Conservation (phyloP, 2,888 invertebrate species). For the Eristalinus sepulchralis region DNA sequence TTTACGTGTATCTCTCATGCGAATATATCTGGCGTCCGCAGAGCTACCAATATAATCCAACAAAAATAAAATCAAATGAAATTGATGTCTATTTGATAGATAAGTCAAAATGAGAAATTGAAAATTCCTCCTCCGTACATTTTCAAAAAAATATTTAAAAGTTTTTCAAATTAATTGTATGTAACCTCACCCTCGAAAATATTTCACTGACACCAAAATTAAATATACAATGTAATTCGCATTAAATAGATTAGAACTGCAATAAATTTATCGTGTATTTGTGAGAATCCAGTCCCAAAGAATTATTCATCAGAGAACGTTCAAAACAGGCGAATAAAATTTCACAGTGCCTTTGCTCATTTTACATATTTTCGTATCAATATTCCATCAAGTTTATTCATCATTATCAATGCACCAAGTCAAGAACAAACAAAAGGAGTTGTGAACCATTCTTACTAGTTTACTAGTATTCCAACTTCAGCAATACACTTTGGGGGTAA, state of each 20-base stretch:
- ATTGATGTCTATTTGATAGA: slow-evolving; percentile 60
- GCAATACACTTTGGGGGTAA: neutral
- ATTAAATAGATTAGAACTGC: neutral
- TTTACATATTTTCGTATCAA: slow-evolving; percentile 15
- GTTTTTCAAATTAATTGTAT: slow-evolving; percentile 55
- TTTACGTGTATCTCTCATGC: slow-evolving; percentile 33
- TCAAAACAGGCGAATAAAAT: slow-evolving; percentile 49
- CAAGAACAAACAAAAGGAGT: neutral
- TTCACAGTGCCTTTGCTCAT: slow-evolving; percentile 6
- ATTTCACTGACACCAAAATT: neutral
- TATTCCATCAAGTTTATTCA: neutral
- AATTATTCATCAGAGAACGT: slow-evolving; percentile 33
- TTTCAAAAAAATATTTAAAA: slow-evolving; percentile 67
- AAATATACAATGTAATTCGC: slow-evolving; percentile 10
- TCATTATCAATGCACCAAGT: neutral
- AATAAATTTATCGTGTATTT: slow-evolving; percentile 5
- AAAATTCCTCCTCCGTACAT: slow-evolving; percentile 58
- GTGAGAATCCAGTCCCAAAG: neutral
- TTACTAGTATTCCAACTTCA: neutral
- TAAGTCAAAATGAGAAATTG: slow-evolving; percentile 63
- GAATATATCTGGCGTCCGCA: slow-evolving; percentile 56
- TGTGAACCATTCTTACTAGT: neutral
- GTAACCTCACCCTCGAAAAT: neutral
- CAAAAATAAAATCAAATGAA: slow-evolving; percentile 34
- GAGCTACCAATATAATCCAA: slow-evolving; percentile 35